Percentiles rank a stretch among this genome's conserved stretches.
Conservation (phyloP, 2,888 invertebrate genomes). For the Malthinus flaveolus region DNA sequence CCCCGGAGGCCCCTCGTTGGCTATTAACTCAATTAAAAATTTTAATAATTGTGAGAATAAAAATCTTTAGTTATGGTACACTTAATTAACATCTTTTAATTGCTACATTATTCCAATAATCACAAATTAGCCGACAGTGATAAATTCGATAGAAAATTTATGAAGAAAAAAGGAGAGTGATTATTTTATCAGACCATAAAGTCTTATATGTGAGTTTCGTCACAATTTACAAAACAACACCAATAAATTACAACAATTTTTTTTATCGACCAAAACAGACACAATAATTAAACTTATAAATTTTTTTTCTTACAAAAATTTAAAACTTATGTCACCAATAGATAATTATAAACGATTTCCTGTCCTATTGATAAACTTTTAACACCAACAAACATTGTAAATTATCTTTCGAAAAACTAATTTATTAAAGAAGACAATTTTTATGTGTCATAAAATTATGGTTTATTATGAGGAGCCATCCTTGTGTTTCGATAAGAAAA, state of each 20-base stretch:
- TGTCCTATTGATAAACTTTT: slow-evolving; percentile 24
- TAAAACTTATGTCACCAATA: slow-evolving; percentile 12
- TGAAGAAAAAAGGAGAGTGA: neutral
- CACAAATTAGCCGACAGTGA: slow-evolving; percentile 5
- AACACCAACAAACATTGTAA: slow-evolving; percentile 27
- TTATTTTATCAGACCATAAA: slow-evolving; percentile 5
- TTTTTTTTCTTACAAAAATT: slow-evolving; percentile 7
- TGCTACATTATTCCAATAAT: neutral
- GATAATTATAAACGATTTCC: slow-evolving; percentile 23
- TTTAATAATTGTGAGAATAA: neutral
- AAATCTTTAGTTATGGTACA: neutral
- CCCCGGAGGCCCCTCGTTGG: too few relatives aligned
- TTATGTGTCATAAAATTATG: slow-evolving; percentile 28
- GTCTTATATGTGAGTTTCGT: slow-evolving; percentile 3
- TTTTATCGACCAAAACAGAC: neutral
- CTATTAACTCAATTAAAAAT: too few relatives aligned
- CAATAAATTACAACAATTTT: slow-evolving; percentile 10
- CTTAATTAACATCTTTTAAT: slow-evolving; percentile 3
- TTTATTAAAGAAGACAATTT: slow-evolving; percentile 27
- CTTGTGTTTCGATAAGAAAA: slow-evolving; percentile 22
- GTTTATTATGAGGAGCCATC: slow-evolving; percentile 10
- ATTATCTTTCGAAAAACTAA: slow-evolving; percentile 17
- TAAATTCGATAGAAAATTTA: neutral
- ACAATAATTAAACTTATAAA: neutral
- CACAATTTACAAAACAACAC: slow-evolving; percentile 13